Evolutionary conservation across 1,140 invertebrate genomes (phyloP), one percentile per base, ranked within the genome.

Genomic region (Eueides isabella): DNA sequence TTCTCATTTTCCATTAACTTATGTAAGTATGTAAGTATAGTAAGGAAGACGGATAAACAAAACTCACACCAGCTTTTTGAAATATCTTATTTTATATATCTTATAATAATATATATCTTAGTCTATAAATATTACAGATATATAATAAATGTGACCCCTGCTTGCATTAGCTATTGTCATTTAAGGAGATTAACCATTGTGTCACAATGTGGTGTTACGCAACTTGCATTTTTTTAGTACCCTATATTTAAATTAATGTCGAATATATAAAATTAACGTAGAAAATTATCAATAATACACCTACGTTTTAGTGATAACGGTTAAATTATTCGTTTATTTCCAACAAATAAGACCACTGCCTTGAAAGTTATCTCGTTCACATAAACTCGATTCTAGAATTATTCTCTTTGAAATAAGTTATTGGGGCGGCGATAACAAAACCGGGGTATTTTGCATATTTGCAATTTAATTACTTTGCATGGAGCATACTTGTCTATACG

Each of bases 251-350:
- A 44, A 44, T 55, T 12, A n/a, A 55, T 55, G 11, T 26, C 14
- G 2, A 5, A 23, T 26, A 19, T 55, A 23, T 55, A 55, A 55
- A 55, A 23, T 9, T 1, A 2, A 12, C 9, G 9, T 11, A 23
- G 6, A 3, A 55, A 55, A 23, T 55, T 55, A 55, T 12, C 11
- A 26, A 26, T 23, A 11, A 2, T 19, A 44, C 19, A 55, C 23
- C 7, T 55, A 55, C 44, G n/a, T 2, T 2, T 55, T 23, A 9
- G 9, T 19, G 44, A 55, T 55, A 55, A 23, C 44, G 11, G 44
- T 55, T 26, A 55, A 55, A 55, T 55, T 23, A 55, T 55, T 55
- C 44, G 44, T 23, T 55, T 55, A 55, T 55, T n/a, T 12, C 44
- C 23, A 0, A 26, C 19, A 55, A 55, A 55, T 55, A 55, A 26